Evolutionary conservation across 2,888 invertebrate genomes (phyloP).

Genomic region (Hirtodrosophila trivittata): DNA sequence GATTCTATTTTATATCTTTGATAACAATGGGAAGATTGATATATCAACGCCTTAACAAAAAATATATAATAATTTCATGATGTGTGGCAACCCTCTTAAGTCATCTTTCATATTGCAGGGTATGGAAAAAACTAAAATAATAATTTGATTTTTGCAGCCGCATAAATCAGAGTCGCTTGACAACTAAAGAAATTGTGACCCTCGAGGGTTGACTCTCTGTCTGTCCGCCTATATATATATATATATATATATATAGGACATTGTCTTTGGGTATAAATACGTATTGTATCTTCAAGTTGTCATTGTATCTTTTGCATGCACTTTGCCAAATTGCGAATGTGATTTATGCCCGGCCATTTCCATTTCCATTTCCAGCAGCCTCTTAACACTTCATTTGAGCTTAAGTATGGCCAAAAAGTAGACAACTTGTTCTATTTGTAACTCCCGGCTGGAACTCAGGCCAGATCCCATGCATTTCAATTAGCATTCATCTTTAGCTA

Average conservation of each 20-base stretch:
- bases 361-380: constrained; percentile 49
- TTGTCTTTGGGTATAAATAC: constrained; percentile 26
- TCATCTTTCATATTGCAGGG: constrained; percentile 24
- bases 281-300: constrained; percentile 38
- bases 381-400: constrained; percentile 76
- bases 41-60: too few species aligned
- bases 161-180: constrained; percentile 63
- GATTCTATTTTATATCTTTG: too few species aligned
- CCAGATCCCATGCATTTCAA: constrained; percentile 57
- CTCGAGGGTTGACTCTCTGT: constrained; percentile 44
- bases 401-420: constrained; percentile 30
- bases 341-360: constrained; percentile 58
- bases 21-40: too few species aligned
- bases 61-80: too few species aligned
- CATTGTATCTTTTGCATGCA: constrained; percentile 48
- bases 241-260: not conserved
- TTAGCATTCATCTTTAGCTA: constrained; percentile 62
- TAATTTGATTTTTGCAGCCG: constrained; percentile 68
- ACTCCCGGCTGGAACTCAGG: not conserved
- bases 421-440: not conserved
- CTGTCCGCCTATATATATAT: not conserved
- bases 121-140: constrained; percentile 46
- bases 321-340: constrained; percentile 78
- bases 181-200: constrained; percentile 46
- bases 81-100: too few species aligned